Evolutionary conservation across 1,140 invertebrate genomes (phyloP), one percentile per base, ranked within the genome.

Genomic region (Calephelis nemesis): DNA sequence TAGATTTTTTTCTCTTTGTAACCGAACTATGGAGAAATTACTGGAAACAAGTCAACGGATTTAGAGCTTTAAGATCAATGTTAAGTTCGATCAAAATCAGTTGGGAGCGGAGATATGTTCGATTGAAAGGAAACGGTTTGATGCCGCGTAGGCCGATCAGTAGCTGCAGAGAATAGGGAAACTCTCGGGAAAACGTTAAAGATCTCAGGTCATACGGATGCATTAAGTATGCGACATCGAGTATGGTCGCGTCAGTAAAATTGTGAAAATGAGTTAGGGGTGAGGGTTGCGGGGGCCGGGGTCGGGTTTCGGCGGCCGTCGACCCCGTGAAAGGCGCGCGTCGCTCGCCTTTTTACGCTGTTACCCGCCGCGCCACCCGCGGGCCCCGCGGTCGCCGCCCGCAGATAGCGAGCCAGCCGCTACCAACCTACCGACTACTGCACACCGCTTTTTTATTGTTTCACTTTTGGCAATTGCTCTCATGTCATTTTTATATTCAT

Each of bases 341-440:
- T 58, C 52, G 87, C 79, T 87, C 84, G 85, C 85, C 82, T 89
- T 89, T 90, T 90, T 85, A 86, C 85, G 84, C 84, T 87, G 83
- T 84, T 87, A 85, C 87, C 85, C 83, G 83, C 84, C 81, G 79
- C 81, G 81, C 75, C 78, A 78, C 82, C 88, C 85, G 86, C 85
- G 86, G 86, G 84, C 83, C 86, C 82, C 86, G 78, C 85, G 87
- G 85, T 88, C 88, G 88, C 88, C 86, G 88, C 83, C 86, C 88
- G 88, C 84, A 84, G 88, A 90, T 88, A 90, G 84, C 83, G 80
- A 71, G 78, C 77, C 88, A 90, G 88, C 67, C 75, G 77, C 70
- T 69, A 70, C 79, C 88, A 91, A 91, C 87, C 78, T 71, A 69
- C 77, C 76, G 88, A 86, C 83, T 86, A 83, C 80, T 79, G 77